A percentile compares a stretch with the other conserved stretches of the same genome.
These are phyloP conservation scores for Amazona vittata DNA, from an alignment of 2,113 vertebrate species.

Conservation along the genomic window DNA sequence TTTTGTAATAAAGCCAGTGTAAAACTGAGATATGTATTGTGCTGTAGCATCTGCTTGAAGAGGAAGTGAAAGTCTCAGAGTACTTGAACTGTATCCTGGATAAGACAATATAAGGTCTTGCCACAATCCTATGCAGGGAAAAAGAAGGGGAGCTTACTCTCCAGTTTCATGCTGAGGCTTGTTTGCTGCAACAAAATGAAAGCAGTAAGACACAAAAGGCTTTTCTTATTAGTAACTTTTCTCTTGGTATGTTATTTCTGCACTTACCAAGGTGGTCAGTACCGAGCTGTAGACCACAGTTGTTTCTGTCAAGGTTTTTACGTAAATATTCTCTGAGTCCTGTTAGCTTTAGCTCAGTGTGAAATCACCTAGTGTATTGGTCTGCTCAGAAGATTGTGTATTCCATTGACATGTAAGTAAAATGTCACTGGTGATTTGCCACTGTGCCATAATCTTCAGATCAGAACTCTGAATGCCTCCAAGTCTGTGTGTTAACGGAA, in stretches of 20 bases:
- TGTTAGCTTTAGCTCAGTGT: neutral
- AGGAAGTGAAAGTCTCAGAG: neutral
- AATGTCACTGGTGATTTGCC: neutral
- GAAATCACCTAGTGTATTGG: neutral
- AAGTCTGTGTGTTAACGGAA: neutral
- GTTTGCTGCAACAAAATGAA: neutral
- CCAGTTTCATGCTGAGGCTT: neutral
- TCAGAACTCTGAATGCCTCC: neutral
- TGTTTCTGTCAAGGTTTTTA: neutral
- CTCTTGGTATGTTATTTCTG: neutral
- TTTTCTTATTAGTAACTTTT: neutral
- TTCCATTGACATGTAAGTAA: neutral
- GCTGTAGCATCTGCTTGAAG: neutral
- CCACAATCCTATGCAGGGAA: neutral
- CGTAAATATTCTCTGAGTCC: neutral
- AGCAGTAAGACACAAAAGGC: neutral
- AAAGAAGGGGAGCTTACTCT: neutral
- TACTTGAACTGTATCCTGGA: neutral
- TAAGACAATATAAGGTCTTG: neutral
- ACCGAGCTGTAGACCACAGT: neutral
- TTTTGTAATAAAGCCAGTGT: neutral
- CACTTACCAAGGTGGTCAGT: accelerated
- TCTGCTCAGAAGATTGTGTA: neutral
- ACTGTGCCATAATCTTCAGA: neutral
- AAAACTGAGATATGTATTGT: neutral